These are phyloP conservation scores for Pollicipes pollicipes DNA, from an alignment of 1,140 invertebrate species.

Conservation along the genomic window DNA sequence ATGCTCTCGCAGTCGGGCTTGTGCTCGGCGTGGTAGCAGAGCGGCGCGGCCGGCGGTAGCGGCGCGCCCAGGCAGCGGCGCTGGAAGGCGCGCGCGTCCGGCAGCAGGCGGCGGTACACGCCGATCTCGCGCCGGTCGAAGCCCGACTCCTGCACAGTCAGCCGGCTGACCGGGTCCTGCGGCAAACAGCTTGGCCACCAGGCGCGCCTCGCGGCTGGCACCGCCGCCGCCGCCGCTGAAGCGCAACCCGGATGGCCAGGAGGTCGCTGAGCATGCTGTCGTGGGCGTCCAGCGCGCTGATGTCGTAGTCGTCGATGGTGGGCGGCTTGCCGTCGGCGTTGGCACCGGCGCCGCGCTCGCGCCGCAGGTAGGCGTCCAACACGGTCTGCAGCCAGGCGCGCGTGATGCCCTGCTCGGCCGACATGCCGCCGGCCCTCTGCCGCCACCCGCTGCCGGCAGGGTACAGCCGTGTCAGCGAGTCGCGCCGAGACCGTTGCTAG, in stretches of 20 bases:
- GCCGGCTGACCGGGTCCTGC: slow-evolving; percentile 49
- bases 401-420: slow-evolving; percentile 34
- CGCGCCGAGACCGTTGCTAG: too few relatives aligned
- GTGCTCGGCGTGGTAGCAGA: slow-evolving; percentile 44
- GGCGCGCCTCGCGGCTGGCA: slow-evolving; percentile 25
- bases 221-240: slow-evolving; percentile 24
- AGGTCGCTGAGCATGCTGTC: slow-evolving; percentile 43
- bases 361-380: slow-evolving; percentile 28
- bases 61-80: slow-evolving; percentile 25
- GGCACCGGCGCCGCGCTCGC: slow-evolving; percentile 25
- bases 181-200: slow-evolving; percentile 57
- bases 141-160: slow-evolving; percentile 57
- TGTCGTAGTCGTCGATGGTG: slow-evolving; percentile 28
- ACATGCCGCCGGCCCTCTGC: slow-evolving; percentile 8
- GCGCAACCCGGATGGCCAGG: slow-evolving; percentile 35
- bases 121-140: slow-evolving; percentile 62
- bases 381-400: slow-evolving; percentile 40
- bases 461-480: too few relatives aligned
- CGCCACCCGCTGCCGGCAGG: slow-evolving; percentile 5
- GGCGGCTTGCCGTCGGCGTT: slow-evolving; percentile 28
- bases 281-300: slow-evolving; percentile 17
- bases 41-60: slow-evolving; percentile 35
- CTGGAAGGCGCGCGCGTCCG: slow-evolving; percentile 38
- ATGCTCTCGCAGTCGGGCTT: slow-evolving; percentile 30
- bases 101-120: slow-evolving; percentile 51